These are phyloP conservation scores for Phalacrocorax pelagicus DNA, from an alignment of 2,113 vertebrate species.

Conservation along the genomic window DNA sequence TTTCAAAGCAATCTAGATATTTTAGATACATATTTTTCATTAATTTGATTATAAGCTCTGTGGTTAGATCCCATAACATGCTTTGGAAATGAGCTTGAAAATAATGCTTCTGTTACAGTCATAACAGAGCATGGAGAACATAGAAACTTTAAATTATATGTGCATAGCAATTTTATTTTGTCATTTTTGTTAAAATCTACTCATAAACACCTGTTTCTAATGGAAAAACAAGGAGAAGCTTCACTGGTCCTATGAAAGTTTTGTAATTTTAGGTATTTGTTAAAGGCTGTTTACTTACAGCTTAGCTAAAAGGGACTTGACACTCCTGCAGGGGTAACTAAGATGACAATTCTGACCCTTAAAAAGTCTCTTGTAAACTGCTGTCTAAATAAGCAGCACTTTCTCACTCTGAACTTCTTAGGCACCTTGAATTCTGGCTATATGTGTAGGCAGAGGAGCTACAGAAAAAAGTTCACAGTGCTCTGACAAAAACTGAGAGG, in stretches of 20 bases:
- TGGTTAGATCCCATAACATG: background rate
- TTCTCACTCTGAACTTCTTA: background rate
- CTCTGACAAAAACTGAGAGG: background rate
- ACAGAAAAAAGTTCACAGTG: background rate
- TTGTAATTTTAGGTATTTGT: background rate
- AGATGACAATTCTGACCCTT: background rate
- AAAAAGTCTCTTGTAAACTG: background rate
- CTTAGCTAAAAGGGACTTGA: background rate
- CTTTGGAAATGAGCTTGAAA: background rate
- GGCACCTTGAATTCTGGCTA: background rate
- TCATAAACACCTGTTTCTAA: background rate
- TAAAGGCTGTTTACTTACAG: background rate
- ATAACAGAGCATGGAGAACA: background rate
- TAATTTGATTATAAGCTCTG: background rate
- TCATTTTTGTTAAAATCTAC: background rate
- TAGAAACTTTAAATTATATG: background rate
- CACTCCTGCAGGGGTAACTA: background rate
- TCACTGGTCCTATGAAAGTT: background rate
- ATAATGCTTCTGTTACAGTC: background rate
- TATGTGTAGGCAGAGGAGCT: background rate
- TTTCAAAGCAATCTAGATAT: background rate
- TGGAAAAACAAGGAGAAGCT: background rate
- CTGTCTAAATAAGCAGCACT: background rate
- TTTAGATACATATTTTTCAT: background rate
- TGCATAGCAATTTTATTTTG: background rate